Base-by-base conservation (phyloP, 92 coral and sea anemone genomes). In the Parazoanthus swiftii region DNA sequence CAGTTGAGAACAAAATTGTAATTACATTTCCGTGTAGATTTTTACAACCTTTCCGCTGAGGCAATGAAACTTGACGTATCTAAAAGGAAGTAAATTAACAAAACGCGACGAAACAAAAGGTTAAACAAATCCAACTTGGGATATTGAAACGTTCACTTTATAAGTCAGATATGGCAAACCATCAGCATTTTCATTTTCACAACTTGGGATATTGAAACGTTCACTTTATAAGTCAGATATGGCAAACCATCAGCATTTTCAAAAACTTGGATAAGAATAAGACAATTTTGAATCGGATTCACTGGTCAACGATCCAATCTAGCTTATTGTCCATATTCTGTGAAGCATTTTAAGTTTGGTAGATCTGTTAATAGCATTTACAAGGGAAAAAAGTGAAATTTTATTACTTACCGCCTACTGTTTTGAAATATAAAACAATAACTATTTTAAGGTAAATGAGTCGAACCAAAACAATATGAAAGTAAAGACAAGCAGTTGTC, bases 1-100 rank as follows among this genome's bases (percentile, higher is more conserved):
- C 80, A 44, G 43, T 14, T 11, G 26, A 76, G 8, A 3, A 38
- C 26, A 39, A n/a, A 18, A 51, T 39, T 6, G 48, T 76, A 18
- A 76, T 76, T 76, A n/a, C 14, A 76, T 76, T 76, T 76, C 80
- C 70, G n/a, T 76, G 33, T 76, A 39, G 35, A 18, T 76, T 51
- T 37, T 39, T 10, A 75, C 29, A 75, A 10, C 46, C 37, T 44
- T 75, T 37, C n/a, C 43, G 25, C 23, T 10, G 21, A n/a, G 51
- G 46, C 39, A 76, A 76, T 76, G 50, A 76, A 76, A 8, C 54
- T 7, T 20, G 54, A n/a, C 80, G 46, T 38, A 76, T 76, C 6
- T n/a, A 8, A 44, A 44, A 38, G 80, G 80, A 76, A 76, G 51
- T 76, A 4, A 10, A 39, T 36, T 76, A 39, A 76, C 48, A 18